phyloP scores from a whole-genome alignment of 2,888 invertebrate genomes.

The Apamea epomidion region DNA sequence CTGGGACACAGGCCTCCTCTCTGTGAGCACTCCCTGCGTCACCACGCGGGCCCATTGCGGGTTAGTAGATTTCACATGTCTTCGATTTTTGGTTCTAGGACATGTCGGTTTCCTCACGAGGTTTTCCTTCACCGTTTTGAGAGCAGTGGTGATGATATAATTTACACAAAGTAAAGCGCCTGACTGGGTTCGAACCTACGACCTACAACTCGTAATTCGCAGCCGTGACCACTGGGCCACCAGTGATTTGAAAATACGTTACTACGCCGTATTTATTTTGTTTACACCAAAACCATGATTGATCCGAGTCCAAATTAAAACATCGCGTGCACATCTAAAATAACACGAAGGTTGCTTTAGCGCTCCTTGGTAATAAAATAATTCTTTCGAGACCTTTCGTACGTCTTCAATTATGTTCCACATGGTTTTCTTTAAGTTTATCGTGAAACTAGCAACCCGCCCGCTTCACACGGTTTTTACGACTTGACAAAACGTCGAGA shows the following conservation, averaged over 20 bases:
- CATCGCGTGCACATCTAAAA: constrained; percentile 60
- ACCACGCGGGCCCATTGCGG: no score
- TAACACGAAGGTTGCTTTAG: constrained; percentile 46
- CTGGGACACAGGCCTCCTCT: no score
- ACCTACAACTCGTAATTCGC: no score
- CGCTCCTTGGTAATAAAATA: constrained; percentile 49
- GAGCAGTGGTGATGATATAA: no score
- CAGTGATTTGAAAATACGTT: background rate
- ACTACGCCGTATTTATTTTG: constrained; percentile 7
- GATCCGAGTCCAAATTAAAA: constrained; percentile 56
- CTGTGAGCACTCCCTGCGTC: fast-evolving
- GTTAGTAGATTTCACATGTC: no score
- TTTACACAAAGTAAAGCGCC: no score
- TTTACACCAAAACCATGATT: constrained; percentile 32
- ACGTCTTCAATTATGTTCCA: constrained; percentile 31
- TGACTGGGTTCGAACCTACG: no score
- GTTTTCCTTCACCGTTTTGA: no score
- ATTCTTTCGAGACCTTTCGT: constrained; percentile 44
- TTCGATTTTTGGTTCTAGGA: no score
- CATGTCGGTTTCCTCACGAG: no score
- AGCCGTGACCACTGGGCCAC: no score
- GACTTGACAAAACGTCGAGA: background rate
- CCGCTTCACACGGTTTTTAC: background rate
- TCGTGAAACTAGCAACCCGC: background rate
- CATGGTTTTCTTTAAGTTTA: constrained; percentile 30